A percentile compares a stretch with the other conserved stretches of the same genome.
Evolutionary conservation across 2,888 invertebrate genomes (phyloP).

Genomic region (Macrophya annulata): DNA sequence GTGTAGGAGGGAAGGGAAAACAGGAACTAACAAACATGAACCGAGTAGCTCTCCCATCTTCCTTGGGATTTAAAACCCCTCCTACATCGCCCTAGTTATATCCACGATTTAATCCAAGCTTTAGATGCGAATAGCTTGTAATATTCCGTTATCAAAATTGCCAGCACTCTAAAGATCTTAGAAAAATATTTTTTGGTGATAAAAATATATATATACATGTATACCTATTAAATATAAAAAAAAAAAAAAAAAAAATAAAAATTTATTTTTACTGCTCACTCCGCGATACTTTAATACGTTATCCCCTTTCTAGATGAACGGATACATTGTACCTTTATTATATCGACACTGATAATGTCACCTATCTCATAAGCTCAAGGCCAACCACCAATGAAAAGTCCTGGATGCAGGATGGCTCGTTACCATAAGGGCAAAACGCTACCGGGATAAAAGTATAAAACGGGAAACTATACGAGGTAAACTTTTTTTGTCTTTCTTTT

Average conservation of each 20-base stretch:
- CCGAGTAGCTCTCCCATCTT: not conserved
- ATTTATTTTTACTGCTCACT: not conserved
- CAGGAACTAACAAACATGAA: constrained; percentile 10
- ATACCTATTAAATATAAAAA: no score
- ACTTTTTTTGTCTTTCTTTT: not conserved
- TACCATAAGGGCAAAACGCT: not conserved
- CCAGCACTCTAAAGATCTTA: not conserved
- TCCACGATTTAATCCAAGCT: constrained; percentile 30
- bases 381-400: constrained; percentile 22
- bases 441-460: not conserved
- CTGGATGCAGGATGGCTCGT: not conserved
- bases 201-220: no score
- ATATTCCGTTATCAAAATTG: constrained; percentile 33
- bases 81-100: constrained; percentile 4
- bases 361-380: constrained; percentile 5
- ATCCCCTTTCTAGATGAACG: constrained; percentile 2
- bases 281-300: constrained; percentile 2
- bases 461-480: not conserved
- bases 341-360: constrained; percentile 28
- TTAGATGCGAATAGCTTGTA: constrained; percentile 24
- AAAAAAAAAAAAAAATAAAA: not conserved
- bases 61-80: not conserved
- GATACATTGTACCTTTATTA: constrained; percentile 23
- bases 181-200: not conserved
- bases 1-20: not conserved